Conservation (phyloP, 1,140 invertebrate species). For the Nylanderia fulva region DNA sequence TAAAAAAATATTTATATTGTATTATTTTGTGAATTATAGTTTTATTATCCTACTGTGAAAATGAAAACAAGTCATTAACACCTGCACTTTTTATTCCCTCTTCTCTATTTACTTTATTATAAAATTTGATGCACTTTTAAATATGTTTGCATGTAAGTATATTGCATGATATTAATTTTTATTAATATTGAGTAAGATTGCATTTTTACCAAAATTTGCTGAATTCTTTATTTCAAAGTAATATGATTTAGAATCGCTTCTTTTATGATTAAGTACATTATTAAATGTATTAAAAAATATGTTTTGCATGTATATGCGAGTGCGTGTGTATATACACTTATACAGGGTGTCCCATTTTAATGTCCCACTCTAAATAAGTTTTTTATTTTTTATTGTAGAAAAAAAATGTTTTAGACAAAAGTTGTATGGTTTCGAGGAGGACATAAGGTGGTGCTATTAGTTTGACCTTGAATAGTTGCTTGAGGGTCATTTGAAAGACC, state of each 20-base stretch:
- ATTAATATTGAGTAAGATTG: constrained; percentile 5
- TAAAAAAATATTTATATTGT: background rate
- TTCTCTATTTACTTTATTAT: constrained; percentile 14
- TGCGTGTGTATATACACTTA: too few relatives aligned
- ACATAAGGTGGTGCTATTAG: too few relatives aligned
- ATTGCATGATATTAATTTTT: constrained; percentile 45
- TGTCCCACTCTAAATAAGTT: too few relatives aligned
- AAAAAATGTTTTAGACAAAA: too few relatives aligned
- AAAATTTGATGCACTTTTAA: constrained; percentile 14
- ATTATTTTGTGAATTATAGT: background rate
- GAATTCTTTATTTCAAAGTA: constrained; percentile 34
- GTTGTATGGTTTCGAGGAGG: too few relatives aligned
- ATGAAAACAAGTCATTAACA: background rate
- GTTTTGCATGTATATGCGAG: constrained; percentile 2
- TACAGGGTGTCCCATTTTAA: too few relatives aligned
- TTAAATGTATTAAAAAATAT: constrained; percentile 28
- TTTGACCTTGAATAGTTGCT: too few relatives aligned
- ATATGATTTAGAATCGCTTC: background rate
- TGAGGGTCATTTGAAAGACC: too few relatives aligned
- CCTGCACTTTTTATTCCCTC: background rate
- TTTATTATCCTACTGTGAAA: background rate
- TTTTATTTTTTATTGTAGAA: too few relatives aligned
- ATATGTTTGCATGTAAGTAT: constrained; percentile 51
- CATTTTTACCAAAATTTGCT: constrained; percentile 37
- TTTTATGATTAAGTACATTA: constrained; percentile 28